These are phyloP conservation scores for Cladorhizidae sp. DNA, from an alignment of 37 sponge, comb jelly and placozoan species.

Conservation along the genomic window DNA sequence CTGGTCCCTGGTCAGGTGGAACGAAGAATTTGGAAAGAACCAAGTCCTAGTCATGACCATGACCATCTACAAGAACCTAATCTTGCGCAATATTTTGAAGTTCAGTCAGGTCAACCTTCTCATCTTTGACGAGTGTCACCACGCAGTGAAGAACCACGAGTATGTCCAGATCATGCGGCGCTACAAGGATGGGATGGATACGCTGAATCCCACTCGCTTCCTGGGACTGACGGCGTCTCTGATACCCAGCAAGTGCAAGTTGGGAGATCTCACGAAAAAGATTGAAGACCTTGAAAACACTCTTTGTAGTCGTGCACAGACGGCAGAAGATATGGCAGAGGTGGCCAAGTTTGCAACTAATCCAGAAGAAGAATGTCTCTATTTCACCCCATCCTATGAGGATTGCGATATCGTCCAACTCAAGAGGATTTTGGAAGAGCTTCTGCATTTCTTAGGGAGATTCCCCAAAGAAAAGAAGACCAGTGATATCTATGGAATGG, in stretches of 20 bases:
- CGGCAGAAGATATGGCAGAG: slow-evolving; percentile 56
- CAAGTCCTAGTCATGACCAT: slow-evolving; percentile 95
- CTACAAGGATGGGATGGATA: slow-evolving; percentile 17
- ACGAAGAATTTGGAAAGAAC: slow-evolving; percentile 58
- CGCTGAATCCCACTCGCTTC: slow-evolving; percentile 59
- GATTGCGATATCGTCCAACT: background rate
- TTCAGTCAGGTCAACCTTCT: slow-evolving; percentile 79
- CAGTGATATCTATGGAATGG: slow-evolving; percentile 7
- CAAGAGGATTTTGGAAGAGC: slow-evolving; percentile 6
- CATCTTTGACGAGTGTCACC: slow-evolving; percentile 98
- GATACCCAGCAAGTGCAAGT: slow-evolving; percentile 71
- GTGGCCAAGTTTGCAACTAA: slow-evolving; percentile 73
- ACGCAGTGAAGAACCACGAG: slow-evolving; percentile 89
- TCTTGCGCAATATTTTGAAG: slow-evolving; percentile 46
- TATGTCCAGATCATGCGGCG: slow-evolving; percentile 78
- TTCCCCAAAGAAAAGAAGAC: slow-evolving; percentile 21
- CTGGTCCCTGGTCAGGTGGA: slow-evolving; percentile 76
- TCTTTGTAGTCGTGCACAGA: slow-evolving; percentile 67
- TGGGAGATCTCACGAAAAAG: slow-evolving; percentile 57
- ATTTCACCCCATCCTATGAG: slow-evolving; percentile 11
- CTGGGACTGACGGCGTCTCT: slow-evolving; percentile 96
- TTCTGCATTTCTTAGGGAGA: slow-evolving; percentile 30
- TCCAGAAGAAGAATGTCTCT: slow-evolving; percentile 44
- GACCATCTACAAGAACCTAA: slow-evolving; percentile 77
- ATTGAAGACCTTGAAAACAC: slow-evolving; percentile 71